Base-by-base conservation (phyloP, 1,140 invertebrate species). In the Drosophila subpulchrella region DNA sequence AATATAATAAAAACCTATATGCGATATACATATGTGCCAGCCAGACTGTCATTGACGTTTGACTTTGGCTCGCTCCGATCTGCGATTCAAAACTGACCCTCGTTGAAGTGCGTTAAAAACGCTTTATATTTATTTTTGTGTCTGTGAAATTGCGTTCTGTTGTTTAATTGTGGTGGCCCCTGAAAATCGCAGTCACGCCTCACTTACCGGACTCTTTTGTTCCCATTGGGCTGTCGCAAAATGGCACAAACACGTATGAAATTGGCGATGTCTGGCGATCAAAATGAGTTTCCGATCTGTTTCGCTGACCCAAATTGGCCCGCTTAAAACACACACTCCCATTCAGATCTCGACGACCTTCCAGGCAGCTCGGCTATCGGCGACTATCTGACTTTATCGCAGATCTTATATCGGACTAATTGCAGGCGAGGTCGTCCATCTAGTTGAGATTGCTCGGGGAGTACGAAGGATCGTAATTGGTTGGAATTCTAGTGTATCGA, bases 1-100 rank as follows among this genome's bases (percentile, higher is more conserved):
- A 56, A 56, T 51, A 46, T 51, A 63, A 27, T 27, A 27, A 55
- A 27, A 32, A 36, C n/a, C 44, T 36, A 36, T 13, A 36, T 47
- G 42, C 67, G 42, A 10, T 34, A 34, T 34, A 10, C 8, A 34
- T 34, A 48, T 50, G 42, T 56, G 32, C 15, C 44, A 65, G 15
- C 36, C 67, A 56, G 44, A 56, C 51, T 84, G 81, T 74, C 82
- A 81, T 81, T 81, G 82, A 85, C 77, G 61, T 61, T 80, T 84
- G 76, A 74, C 82, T 78, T 51, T 48, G 39, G 32, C 36, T 34
- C 36, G 44, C 67, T 54, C 13, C 20, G 56, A 30, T 39, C 57
- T 17, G 30, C 46, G 34, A 56, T 39, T 67, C 4, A 15, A 17
- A 27, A 8, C 39, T 50, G 34, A 57, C 15, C 65, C 50, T 51